A percentile compares a stretch with the other conserved stretches of the same genome.
Conservation (phyloP, 2,888 invertebrate species). For the Microplitis manilae region DNA sequence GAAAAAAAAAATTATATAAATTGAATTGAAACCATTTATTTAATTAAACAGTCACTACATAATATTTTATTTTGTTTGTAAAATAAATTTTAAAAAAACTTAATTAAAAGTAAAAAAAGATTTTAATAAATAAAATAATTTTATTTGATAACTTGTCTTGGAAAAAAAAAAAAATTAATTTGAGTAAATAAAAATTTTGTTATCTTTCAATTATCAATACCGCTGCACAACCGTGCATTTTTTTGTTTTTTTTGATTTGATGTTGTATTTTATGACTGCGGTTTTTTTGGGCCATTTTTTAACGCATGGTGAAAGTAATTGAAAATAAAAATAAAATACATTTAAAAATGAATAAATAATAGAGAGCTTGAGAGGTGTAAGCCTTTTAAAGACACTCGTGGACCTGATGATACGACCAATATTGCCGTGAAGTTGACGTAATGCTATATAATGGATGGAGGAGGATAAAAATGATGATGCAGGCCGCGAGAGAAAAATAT, state of each 20-base stretch:
- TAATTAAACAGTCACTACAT: too few species aligned
- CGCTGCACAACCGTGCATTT: not conserved
- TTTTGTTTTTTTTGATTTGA: not conserved
- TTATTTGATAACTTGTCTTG: not conserved
- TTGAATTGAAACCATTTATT: too few species aligned
- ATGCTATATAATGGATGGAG: slow-evolving; percentile 1
- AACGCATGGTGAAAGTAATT: not conserved
- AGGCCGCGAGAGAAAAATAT: not conserved
- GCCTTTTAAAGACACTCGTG: slow-evolving; percentile 36
- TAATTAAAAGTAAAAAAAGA: not conserved
- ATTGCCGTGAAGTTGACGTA: slow-evolving; percentile 34
- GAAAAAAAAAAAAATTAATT: not conserved
- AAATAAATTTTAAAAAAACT: too few species aligned
- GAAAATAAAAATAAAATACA: slow-evolving; percentile 10
- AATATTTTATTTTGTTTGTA: too few species aligned
- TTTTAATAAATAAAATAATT: not conserved
- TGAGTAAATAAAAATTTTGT: not conserved
- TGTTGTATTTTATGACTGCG: not conserved
- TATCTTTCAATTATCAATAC: not conserved
- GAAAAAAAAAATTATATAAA: not conserved
- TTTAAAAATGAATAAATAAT: slow-evolving; percentile 13
- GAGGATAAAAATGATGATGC: slow-evolving; percentile 11
- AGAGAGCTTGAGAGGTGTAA: slow-evolving; percentile 13
- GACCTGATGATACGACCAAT: slow-evolving; percentile 19
- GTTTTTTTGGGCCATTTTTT: not conserved